These are phyloP conservation scores for Macrophya alboannulata DNA, from an alignment of 2,888 invertebrate species.

Conservation along the genomic window DNA sequence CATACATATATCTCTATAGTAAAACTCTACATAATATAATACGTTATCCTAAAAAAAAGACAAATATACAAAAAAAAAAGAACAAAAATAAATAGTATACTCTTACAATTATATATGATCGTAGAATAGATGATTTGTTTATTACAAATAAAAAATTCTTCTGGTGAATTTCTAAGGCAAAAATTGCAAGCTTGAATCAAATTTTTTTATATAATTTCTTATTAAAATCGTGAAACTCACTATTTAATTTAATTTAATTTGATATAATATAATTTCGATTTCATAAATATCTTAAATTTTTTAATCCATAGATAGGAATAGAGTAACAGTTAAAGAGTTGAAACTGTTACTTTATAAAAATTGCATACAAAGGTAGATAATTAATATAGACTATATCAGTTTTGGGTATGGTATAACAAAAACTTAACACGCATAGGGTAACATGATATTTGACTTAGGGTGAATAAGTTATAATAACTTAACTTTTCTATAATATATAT, in stretches of 20 bases:
- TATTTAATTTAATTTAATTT: not conserved
- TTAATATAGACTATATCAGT: constrained; percentile 50
- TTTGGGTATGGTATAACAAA: constrained; percentile 43
- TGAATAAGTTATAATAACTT: constrained; percentile 44
- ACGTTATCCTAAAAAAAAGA: not conserved
- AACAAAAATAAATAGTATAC: constrained; percentile 7
- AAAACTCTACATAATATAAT: constrained; percentile 19
- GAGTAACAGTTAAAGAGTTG: constrained; percentile 6
- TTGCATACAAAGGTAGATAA: constrained; percentile 42
- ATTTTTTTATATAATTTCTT: not conserved
- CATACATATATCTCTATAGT: constrained; percentile 30
- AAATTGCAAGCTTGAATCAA: not conserved
- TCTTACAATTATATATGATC: not conserved
- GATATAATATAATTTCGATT: not conserved
- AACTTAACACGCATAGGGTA: constrained; percentile 48
- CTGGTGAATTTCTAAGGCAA: not conserved
- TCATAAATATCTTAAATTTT: constrained; percentile 15
- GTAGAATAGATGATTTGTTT: not conserved
- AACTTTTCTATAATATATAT: constrained; percentile 25
- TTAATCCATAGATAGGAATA: constrained; percentile 29
- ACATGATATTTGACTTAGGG: constrained; percentile 49
- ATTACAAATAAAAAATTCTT: not conserved
- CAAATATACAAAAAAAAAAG: not conserved
- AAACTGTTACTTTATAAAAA: constrained; percentile 17
- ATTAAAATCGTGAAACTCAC: not conserved